A percentile compares a stretch with the other conserved stretches of the same genome.
Evolutionary conservation across 1,140 invertebrate genomes (phyloP).

Genomic region (Galendromus occidentalis): DNA sequence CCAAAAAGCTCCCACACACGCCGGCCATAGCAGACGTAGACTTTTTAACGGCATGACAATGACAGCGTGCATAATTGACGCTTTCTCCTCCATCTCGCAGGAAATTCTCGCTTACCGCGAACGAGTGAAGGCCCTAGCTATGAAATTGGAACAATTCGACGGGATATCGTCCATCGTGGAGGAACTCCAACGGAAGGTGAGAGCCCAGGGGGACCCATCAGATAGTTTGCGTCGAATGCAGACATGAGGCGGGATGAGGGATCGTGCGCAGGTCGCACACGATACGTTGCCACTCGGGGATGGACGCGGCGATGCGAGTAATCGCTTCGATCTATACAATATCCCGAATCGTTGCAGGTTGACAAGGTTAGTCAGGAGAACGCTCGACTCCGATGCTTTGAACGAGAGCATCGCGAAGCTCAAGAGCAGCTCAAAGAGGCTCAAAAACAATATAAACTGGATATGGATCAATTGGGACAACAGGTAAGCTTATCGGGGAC

Average conservation of each 20-base stretch:
- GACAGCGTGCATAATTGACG: too few species aligned
- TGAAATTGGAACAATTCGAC: constrained; percentile 10
- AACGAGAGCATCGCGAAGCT: constrained; percentile 8
- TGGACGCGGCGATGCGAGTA: too few species aligned
- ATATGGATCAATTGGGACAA: neutral
- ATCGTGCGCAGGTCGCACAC: too few species aligned
- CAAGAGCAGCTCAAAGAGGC: constrained; percentile 2
- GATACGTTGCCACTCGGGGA: too few species aligned
- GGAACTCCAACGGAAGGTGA: neutral
- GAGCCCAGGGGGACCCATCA: too few species aligned
- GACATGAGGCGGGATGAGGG: too few species aligned
- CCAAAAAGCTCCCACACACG: too few species aligned
- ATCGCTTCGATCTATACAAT: too few species aligned
- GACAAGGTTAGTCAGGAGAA: constrained; percentile 4
- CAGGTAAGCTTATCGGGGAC: neutral
- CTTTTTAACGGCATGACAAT: too few species aligned
- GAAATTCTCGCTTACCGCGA: neutral
- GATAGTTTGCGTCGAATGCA: too few species aligned
- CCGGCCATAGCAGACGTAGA: too few species aligned
- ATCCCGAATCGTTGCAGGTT: neutral
- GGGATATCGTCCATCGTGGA: neutral
- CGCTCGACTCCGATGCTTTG: neutral
- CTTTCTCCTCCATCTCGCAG: too few species aligned
- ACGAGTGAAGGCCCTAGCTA: neutral
- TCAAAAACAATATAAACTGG: neutral